A percentile compares a stretch with the other conserved stretches of the same genome.
These are phyloP conservation scores for Therioaphis trifolii DNA, from an alignment of 2,888 invertebrate species.

Conservation along the genomic window DNA sequence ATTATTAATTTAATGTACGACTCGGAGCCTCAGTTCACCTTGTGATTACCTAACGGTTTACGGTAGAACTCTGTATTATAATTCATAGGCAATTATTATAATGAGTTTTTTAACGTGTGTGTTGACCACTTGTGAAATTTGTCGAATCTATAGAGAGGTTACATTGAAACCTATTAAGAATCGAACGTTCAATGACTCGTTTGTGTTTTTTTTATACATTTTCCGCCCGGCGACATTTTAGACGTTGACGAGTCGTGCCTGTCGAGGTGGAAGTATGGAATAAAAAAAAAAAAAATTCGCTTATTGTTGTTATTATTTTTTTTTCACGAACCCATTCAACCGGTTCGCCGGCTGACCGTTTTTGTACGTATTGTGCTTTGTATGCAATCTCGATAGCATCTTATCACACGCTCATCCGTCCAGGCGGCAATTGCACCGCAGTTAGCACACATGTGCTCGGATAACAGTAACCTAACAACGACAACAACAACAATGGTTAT, in stretches of 20 bases:
- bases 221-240: conserved; percentile 16
- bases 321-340: conserved; percentile 5
- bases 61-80: background rate
- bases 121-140: background rate
- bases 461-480: background rate
- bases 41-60: background rate
- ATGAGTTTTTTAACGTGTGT: background rate
- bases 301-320: conserved; percentile 32
- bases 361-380: background rate
- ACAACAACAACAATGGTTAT: background rate
- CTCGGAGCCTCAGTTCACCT: background rate
- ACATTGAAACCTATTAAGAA: background rate
- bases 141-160: background rate
- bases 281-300: background rate
- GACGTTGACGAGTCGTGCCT: conserved; percentile 20
- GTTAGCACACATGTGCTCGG: conserved; percentile 28
- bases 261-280: background rate
- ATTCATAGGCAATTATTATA: background rate
- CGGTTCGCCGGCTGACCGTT: conserved; percentile 22
- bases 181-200: conserved; percentile 52
- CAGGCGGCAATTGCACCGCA: background rate
- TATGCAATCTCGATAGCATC: conserved; percentile 23
- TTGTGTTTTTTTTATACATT: conserved; percentile 5
- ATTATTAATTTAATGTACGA: background rate
- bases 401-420: conserved; percentile 10